A percentile compares a stretch with the other conserved stretches of the same genome.
These are phyloP conservation scores for Eulemur macaco DNA, from an alignment of 2,113 vertebrate genomes.

Conservation along the genomic window DNA sequence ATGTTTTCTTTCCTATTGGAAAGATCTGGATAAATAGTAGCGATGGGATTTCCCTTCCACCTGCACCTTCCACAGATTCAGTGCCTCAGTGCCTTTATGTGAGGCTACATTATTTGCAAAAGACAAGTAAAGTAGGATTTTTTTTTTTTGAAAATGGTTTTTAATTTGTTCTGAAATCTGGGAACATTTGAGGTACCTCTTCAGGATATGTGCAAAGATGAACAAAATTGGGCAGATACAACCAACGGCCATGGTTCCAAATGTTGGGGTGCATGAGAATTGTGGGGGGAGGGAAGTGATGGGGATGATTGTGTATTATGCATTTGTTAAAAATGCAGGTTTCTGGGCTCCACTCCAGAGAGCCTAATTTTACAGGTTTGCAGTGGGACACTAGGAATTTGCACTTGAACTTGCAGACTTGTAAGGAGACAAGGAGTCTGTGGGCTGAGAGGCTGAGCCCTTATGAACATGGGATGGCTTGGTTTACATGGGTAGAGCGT, in stretches of 20 bases:
- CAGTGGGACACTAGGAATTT: neutral
- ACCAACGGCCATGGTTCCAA: neutral
- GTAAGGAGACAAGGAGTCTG: neutral
- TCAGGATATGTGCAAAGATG: neutral
- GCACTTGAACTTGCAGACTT: neutral
- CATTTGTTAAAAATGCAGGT: neutral
- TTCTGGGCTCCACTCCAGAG: neutral
- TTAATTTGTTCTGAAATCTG: neutral
- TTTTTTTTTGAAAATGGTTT: neutral
- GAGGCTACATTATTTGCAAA: neutral
- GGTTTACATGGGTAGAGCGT: neutral
- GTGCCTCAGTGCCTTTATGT: neutral
- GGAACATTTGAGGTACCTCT: neutral
- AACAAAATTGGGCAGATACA: neutral
- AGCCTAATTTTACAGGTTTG: neutral
- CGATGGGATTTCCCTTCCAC: neutral
- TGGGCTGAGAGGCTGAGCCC: neutral
- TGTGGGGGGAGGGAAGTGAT: neutral
- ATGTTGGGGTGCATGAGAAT: neutral
- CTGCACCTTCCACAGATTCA: neutral
- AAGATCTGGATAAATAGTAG: constrained; percentile 35
- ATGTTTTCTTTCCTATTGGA: constrained; percentile 65
- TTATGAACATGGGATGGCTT: neutral
- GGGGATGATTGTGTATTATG: neutral
- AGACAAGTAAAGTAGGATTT: neutral